Evolutionary conservation across 2,888 invertebrate species (phyloP).

Genomic region (Pristionchus mayeri): DNA sequence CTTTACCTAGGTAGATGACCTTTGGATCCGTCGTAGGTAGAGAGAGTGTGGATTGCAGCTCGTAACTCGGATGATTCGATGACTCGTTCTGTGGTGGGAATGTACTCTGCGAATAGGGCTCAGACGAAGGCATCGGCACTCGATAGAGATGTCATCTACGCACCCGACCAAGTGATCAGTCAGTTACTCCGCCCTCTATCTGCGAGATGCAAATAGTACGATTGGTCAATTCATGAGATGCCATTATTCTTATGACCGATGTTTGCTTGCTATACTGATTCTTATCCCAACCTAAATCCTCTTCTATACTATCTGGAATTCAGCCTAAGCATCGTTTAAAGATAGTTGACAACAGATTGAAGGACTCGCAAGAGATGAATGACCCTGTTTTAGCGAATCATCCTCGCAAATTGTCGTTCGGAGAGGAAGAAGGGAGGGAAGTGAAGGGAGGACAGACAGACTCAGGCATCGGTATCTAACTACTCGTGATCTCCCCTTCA

Average conservation of each 20-base stretch:
- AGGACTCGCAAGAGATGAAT: no score
- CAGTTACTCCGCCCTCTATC: background rate
- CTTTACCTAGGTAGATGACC: no score
- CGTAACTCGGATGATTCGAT: conserved; percentile 38
- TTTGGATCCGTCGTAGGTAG: no score
- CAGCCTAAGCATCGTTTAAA: no score
- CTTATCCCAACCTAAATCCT: no score
- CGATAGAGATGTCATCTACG: conserved; percentile 47
- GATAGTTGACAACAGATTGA: no score
- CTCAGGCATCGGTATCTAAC: conserved; percentile 46
- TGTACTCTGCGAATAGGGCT: conserved; percentile 42
- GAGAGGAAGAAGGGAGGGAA: background rate
- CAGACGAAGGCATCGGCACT: background rate
- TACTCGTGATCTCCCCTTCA: background rate
- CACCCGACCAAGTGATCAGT: conserved; percentile 47
- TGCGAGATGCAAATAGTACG: background rate
- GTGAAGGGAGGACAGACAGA: conserved; percentile 22
- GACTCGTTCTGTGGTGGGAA: conserved; percentile 47
- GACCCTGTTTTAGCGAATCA: conserved; percentile 19
- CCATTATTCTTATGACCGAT: no score
- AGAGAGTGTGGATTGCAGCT: no score
- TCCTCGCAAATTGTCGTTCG: conserved; percentile 27
- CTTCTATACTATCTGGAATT: no score
- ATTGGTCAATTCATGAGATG: background rate
- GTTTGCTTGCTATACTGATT: no score